phyloP scores from a whole-genome alignment of 2,888 invertebrate genomes.

The Volucella inflata region DNA sequence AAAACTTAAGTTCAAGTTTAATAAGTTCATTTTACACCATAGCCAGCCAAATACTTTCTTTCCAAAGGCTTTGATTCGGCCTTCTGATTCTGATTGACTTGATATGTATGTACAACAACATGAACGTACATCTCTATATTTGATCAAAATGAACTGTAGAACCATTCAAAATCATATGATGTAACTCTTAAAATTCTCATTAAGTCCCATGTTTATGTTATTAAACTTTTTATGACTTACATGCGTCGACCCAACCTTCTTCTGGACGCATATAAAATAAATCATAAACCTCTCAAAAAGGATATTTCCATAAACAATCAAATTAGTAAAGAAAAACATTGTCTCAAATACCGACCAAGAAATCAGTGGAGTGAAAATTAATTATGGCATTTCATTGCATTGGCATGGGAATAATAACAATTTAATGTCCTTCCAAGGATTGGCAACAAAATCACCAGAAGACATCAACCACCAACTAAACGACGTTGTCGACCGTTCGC shows the following conservation, averaged over 20 bases:
- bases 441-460: constrained; percentile 33
- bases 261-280: constrained; percentile 13
- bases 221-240: neutral
- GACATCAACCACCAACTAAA: constrained; percentile 7
- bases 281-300: constrained; percentile 37
- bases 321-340: constrained; percentile 50
- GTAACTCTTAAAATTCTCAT: too few relatives aligned
- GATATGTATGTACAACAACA: too few relatives aligned
- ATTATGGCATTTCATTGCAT: constrained; percentile 58
- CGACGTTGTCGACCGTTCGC: constrained; percentile 14
- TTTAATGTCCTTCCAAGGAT: constrained; percentile 43
- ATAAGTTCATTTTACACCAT: too few relatives aligned
- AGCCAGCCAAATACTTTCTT: too few relatives aligned
- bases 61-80: too few relatives aligned
- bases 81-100: too few relatives aligned
- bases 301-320: constrained; percentile 50
- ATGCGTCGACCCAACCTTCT: constrained; percentile 3
- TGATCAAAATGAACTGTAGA: too few relatives aligned
- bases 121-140: too few relatives aligned
- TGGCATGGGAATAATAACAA: constrained; percentile 50
- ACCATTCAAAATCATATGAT: neutral
- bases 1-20: too few relatives aligned
- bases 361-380: constrained; percentile 63
- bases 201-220: neutral
- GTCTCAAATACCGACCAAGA: constrained; percentile 16